Percentiles rank a stretch among this genome's conserved stretches.
Evolutionary conservation across 2,888 invertebrate species (phyloP).

Genomic region (Biston stratarius): DNA sequence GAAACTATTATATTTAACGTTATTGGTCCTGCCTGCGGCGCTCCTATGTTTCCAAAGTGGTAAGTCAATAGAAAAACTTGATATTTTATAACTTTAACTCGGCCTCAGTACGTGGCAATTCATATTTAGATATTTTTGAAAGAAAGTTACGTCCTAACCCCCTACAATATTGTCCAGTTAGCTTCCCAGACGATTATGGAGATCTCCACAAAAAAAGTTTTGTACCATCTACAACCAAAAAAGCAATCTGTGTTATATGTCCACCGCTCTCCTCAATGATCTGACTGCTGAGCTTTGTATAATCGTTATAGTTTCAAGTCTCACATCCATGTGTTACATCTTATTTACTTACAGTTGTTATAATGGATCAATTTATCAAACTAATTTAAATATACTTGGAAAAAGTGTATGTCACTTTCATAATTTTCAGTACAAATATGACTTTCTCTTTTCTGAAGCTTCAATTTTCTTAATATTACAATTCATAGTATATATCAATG

Average conservation of each 20-base stretch:
- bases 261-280: not conserved
- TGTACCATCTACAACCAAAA: not conserved
- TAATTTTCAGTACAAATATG: slow-evolving; percentile 3
- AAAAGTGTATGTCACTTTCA: slow-evolving; percentile 1
- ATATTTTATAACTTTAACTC: slow-evolving; percentile 49
- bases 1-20: slow-evolving; percentile 88
- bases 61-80: slow-evolving; percentile 83
- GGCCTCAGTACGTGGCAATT: slow-evolving; percentile 78
- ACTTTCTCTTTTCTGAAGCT: slow-evolving; percentile 7
- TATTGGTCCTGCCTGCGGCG: slow-evolving; percentile 90
- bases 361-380: not conserved
- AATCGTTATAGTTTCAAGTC: not conserved
- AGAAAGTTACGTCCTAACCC: slow-evolving; percentile 55
- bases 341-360: not conserved
- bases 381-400: not conserved
- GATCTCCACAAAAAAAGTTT: not conserved
- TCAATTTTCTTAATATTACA: not conserved
- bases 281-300: not conserved
- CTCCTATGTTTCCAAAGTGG: slow-evolving; percentile 90
- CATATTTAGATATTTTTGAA: slow-evolving; percentile 59
- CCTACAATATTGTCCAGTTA: not conserved
- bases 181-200: slow-evolving; percentile 1
- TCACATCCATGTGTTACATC: not conserved
- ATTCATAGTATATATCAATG: too few relatives aligned
- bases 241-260: not conserved